A percentile compares a stretch with the other conserved stretches of the same genome.
Conservation (phyloP, 2,113 vertebrate genomes). For the Rhizomys pruinosus region DNA sequence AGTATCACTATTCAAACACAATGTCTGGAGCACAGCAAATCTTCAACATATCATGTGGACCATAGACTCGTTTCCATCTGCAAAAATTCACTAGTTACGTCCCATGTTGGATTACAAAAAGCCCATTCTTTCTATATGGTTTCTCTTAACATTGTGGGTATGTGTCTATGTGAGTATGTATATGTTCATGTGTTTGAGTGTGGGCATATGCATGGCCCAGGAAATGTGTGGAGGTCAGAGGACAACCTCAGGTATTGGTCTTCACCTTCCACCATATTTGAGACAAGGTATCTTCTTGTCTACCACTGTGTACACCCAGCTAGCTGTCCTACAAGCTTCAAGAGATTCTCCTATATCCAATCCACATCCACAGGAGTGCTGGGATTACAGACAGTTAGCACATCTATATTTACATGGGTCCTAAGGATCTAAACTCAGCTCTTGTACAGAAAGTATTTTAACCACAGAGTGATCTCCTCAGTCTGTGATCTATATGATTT, state of each 20-base stretch:
- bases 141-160: not conserved
- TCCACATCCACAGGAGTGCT: too few relatives aligned
- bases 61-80: not conserved
- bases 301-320: too few relatives aligned
- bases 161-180: not conserved
- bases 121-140: not conserved
- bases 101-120: not conserved
- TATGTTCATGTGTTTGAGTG: not conserved
- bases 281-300: too few relatives aligned
- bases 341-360: too few relatives aligned
- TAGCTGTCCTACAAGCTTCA: too few relatives aligned
- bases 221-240: too few relatives aligned
- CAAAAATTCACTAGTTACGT: not conserved
- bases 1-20: not conserved
- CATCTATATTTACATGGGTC: not conserved
- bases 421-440: not conserved
- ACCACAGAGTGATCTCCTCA: not conserved
- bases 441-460: not conserved
- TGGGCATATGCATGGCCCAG: not conserved
- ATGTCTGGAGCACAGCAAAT: not conserved
- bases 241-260: not conserved
- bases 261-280: not conserved
- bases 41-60: not conserved
- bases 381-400: too few relatives aligned
- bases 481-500: not conserved